These are phyloP conservation scores for Ennomos fuscantarius DNA, from an alignment of 2,888 invertebrate species.

Conservation along the genomic window DNA sequence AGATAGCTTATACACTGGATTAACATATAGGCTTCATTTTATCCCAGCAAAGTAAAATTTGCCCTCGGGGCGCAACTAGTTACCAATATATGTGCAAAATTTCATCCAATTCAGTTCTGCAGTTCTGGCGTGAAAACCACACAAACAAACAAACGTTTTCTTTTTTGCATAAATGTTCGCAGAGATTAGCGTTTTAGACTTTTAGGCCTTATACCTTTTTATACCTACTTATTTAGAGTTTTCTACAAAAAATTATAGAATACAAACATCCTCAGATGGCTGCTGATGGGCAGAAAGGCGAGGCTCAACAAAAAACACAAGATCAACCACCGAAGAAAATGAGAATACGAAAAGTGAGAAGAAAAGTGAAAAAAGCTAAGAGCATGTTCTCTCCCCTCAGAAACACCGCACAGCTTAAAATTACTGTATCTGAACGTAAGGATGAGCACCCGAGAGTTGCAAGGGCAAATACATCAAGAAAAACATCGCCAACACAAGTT, in stretches of 20 bases:
- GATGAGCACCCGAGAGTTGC: slow-evolving; percentile 27
- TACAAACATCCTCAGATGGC: slow-evolving; percentile 41
- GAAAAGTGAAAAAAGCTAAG: slow-evolving; percentile 50
- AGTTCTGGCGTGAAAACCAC: too few species aligned
- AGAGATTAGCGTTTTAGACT: too few species aligned
- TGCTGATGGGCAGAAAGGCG: slow-evolving; percentile 33
- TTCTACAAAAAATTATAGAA: too few species aligned
- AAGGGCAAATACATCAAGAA: slow-evolving; percentile 37
- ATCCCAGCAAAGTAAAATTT: too few species aligned
- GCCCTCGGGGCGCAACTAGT: too few species aligned
- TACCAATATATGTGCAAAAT: too few species aligned
- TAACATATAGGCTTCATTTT: too few species aligned
- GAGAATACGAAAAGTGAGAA: slow-evolving; percentile 36
- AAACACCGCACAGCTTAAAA: slow-evolving; percentile 28
- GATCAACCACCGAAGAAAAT: slow-evolving; percentile 40
- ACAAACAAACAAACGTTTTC: too few species aligned
- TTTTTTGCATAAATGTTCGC: too few species aligned
- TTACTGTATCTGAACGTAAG: slow-evolving; percentile 42
- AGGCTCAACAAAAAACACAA: slow-evolving; percentile 25
- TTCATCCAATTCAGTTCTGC: too few species aligned
- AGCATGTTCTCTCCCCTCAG: slow-evolving; percentile 42
- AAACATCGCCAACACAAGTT: slow-evolving; percentile 40
- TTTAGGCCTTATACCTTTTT: slow-evolving; percentile 2
- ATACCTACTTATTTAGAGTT: background rate
- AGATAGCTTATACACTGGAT: too few species aligned